Conservation (phyloP, 2,797 vertebrate genomes). For the Chrosomus eos region DNA sequence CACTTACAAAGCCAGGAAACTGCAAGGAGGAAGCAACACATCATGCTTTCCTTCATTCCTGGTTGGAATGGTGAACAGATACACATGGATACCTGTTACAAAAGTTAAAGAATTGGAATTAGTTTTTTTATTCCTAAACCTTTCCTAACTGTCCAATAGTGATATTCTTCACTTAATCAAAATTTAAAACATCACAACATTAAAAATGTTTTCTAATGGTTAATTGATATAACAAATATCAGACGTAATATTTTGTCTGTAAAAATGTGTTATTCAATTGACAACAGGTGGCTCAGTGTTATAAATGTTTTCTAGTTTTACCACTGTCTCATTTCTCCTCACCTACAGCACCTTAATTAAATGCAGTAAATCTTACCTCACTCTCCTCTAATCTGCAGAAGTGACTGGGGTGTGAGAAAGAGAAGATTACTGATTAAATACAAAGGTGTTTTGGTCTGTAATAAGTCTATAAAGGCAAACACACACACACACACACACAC, state of each 20-base stretch:
- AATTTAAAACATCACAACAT: background rate
- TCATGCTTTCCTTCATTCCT: background rate
- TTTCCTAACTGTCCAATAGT: background rate
- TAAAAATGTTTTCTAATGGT: background rate
- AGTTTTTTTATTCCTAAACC: background rate
- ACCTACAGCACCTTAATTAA: background rate
- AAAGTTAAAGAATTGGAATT: background rate
- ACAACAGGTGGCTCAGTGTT: background rate
- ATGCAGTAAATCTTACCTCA: background rate
- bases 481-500: background rate
- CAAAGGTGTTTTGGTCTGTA: conserved; percentile 23
- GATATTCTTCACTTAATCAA: background rate
- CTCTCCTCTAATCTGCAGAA: background rate
- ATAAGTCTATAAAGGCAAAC: conserved; percentile 24
- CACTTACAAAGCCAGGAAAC: background rate
- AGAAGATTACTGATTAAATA: conserved; percentile 56
- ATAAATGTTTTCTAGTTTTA: background rate
- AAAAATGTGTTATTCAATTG: too few relatives aligned
- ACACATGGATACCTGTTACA: background rate
- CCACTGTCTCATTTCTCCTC: background rate
- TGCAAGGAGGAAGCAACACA: background rate
- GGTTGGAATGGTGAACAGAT: background rate
- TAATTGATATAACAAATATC: background rate
- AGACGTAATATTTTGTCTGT: background rate
- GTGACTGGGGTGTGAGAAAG: background rate